Evolutionary conservation across 2,888 invertebrate species (phyloP).

Genomic region (Drosophila mimica): DNA sequence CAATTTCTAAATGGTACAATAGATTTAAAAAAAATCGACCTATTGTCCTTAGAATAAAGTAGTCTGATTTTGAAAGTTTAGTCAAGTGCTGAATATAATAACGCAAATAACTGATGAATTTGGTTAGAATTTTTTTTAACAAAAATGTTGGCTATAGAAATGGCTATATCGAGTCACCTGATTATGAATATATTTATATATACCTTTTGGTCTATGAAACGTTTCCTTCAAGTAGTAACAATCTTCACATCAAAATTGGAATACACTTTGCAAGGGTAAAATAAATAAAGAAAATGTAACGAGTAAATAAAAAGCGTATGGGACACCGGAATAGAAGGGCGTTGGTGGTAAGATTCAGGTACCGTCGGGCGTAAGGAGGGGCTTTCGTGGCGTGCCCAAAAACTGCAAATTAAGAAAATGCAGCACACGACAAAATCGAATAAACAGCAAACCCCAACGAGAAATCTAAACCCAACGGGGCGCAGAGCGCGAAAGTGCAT

Average conservation of each 20-base stretch:
- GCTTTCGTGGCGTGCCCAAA: slow-evolving; percentile 27
- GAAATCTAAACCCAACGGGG: slow-evolving; percentile 8
- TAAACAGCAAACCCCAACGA: slow-evolving; percentile 65
- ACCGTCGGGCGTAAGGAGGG: not conserved
- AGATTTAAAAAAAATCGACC: not conserved
- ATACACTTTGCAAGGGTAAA: slow-evolving; percentile 6
- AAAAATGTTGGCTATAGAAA: not conserved
- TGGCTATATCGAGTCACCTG: not conserved
- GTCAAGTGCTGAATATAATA: not conserved
- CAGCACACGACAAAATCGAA: slow-evolving; percentile 81
- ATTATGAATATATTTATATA: not conserved
- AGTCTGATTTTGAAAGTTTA: not conserved
- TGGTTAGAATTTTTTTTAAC: not conserved
- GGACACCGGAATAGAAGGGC: not conserved
- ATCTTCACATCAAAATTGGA: not conserved
- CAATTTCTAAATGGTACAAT: not conserved
- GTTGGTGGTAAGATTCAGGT: not conserved
- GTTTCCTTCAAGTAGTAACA: not conserved
- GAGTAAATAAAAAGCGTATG: slow-evolving; percentile 67
- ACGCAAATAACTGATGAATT: not conserved
- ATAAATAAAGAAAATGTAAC: slow-evolving; percentile 60
- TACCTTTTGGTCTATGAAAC: not conserved
- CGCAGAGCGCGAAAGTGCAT: slow-evolving; percentile 57
- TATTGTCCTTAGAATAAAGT: not conserved
- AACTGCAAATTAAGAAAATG: slow-evolving; percentile 78